A percentile compares a stretch with the other conserved stretches of the same genome.
Evolutionary conservation across 2,113 vertebrate species (phyloP).

Genomic region (Addax nasomaculatus): DNA sequence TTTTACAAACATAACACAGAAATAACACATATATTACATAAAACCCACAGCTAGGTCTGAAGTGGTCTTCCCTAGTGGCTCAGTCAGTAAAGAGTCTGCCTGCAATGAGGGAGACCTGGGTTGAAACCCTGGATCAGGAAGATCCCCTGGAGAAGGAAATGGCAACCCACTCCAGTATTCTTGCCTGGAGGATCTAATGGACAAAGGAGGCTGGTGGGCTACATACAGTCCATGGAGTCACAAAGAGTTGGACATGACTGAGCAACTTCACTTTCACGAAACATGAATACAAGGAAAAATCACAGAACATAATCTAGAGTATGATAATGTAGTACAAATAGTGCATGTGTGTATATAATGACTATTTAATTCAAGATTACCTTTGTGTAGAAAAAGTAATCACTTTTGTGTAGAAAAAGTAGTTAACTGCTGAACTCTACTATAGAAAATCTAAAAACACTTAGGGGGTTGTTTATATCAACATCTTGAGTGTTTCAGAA

Average conservation of each 20-base stretch:
- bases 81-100: background rate
- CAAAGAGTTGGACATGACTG: background rate
- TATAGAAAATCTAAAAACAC: background rate
- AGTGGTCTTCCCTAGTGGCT: background rate
- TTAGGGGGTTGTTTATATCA: background rate
- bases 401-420: background rate
- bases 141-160: background rate
- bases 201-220: background rate
- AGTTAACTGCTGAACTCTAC: background rate
- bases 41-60: background rate
- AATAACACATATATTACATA: background rate
- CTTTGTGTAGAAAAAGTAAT: background rate
- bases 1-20: background rate
- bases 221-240: background rate
- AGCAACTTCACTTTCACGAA: background rate
- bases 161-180: background rate
- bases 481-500: background rate
- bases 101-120: background rate
- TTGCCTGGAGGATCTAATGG: background rate
- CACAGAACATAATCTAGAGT: background rate
- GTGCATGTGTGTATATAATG: background rate
- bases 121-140: background rate
- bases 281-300: background rate
- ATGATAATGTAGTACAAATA: background rate
- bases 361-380: background rate